Base-by-base conservation (phyloP, 2,113 vertebrate species). In the Eclectus roratus region DNA sequence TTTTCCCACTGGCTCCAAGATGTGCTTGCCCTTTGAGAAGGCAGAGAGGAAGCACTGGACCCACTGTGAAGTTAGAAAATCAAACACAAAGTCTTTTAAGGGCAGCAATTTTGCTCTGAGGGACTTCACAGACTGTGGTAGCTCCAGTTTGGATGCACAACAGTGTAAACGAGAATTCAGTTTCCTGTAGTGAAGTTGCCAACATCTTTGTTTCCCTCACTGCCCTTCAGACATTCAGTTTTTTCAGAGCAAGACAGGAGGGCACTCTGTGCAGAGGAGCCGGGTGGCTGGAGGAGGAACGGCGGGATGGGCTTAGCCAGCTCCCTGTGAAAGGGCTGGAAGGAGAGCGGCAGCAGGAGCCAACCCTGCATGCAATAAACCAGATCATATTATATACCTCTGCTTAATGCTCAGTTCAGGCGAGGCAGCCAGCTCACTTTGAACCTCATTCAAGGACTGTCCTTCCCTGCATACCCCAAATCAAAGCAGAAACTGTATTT, bases 361-460 rank as follows among this genome's bases (percentile, higher is more conserved):
- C 80, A 94, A 17, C 37, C 16, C 64, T 88, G 58, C n/a, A 23
- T 69, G 63, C 72, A 83, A 14, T 65, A 69, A 88, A 77, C 24
- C 3, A 8, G 68, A 69, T 93, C 71, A 49, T 88, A 13, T 83
- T 93, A 13, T 90, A 15, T 55, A 19, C 81, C 49, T 88, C 65
- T 85, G 83, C 29, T 27, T 92, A 35, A 80, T 50, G 39, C 71
- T 85, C 82, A 82, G 39, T 56, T 82, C 43, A 69, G 74, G 33
- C 52, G 60, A 58, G 46, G 66, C 27, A 69, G 71, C 33, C 76
- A 56, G 58, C 29, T 82, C n/a, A 7, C 70, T 83, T 50, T 66
- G 61, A 85, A 17, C 47, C 55, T 47, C 39, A 10, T 0, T n/a
- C n/a, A n/a, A n/a, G n/a, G 0, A 11, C 47, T 1, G 1, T 49